Percentiles rank a stretch among this genome's conserved stretches.
Evolutionary conservation across 2,888 invertebrate species (phyloP).

Genomic region (Lasioglossum malachurum): DNA sequence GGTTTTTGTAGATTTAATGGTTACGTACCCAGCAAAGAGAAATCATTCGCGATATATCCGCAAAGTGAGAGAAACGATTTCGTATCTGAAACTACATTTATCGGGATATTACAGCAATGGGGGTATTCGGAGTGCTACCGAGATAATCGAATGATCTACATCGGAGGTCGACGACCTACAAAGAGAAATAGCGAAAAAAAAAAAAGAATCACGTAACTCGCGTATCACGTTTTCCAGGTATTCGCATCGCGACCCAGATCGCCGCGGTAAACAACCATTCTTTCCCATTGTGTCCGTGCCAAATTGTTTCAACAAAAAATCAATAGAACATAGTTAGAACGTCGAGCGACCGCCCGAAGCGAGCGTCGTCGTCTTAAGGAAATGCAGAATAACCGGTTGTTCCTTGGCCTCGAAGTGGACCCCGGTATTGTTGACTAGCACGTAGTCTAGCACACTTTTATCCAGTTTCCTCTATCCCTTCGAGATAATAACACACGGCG

Average conservation of each 20-base stretch:
- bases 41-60: background rate
- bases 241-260: background rate
- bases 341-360: constrained; percentile 68
- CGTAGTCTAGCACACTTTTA: constrained; percentile 27
- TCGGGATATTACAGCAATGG: background rate
- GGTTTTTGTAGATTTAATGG: background rate
- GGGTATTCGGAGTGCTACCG: background rate
- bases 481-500: constrained; percentile 27
- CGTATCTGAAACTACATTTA: background rate
- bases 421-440: constrained; percentile 65
- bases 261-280: background rate
- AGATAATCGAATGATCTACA: constrained; percentile 16
- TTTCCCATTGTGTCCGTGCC: constrained; percentile 33
- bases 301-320: constrained; percentile 48
- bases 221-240: constrained; percentile 11
- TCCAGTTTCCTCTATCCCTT: constrained; percentile 41
- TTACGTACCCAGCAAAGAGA: background rate
- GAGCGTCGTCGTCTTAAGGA: constrained; percentile 77
- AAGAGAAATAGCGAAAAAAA: background rate
- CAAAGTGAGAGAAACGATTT: background rate
- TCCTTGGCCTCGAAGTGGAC: constrained; percentile 72
- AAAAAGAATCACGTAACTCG: background rate
- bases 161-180: constrained; percentile 5
- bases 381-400: constrained; percentile 83
- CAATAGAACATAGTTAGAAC: constrained; percentile 54